Conservation (phyloP, 2,797 vertebrate species). For the Pyrrhura leucotis region DNA sequence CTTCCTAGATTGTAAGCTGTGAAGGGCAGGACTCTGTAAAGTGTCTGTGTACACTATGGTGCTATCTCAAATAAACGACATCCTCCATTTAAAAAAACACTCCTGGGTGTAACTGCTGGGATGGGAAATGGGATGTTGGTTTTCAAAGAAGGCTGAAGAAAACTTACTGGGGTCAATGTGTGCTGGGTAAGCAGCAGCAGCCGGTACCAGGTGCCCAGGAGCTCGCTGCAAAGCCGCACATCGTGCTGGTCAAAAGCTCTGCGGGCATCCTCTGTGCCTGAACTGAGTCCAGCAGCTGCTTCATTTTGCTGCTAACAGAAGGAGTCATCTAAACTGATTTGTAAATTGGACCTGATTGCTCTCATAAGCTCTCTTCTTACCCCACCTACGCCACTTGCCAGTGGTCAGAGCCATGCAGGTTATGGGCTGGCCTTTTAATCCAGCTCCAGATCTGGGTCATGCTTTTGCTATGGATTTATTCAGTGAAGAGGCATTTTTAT, state of each 20-base stretch:
- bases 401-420: background rate
- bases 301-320: background rate
- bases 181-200: background rate
- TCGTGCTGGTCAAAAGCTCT: background rate
- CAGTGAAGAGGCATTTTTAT: background rate
- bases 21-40: background rate
- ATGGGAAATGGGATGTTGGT: background rate
- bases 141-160: background rate
- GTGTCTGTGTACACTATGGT: background rate
- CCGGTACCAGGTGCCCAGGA: background rate
- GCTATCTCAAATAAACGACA: background rate
- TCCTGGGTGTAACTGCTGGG: background rate
- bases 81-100: background rate
- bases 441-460: background rate
- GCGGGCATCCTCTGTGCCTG: background rate
- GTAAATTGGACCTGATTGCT: background rate
- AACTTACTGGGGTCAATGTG: accelerated
- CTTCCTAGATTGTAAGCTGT: background rate
- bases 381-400: background rate
- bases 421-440: background rate
- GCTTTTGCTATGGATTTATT: background rate
- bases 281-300: background rate
- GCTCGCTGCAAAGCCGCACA: accelerated
- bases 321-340: background rate
- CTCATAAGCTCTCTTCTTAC: background rate